Evolutionary conservation across 2,797 vertebrate genomes (phyloP), one percentile per base, ranked within the genome.

Genomic region (Calcarius lapponicus): DNA sequence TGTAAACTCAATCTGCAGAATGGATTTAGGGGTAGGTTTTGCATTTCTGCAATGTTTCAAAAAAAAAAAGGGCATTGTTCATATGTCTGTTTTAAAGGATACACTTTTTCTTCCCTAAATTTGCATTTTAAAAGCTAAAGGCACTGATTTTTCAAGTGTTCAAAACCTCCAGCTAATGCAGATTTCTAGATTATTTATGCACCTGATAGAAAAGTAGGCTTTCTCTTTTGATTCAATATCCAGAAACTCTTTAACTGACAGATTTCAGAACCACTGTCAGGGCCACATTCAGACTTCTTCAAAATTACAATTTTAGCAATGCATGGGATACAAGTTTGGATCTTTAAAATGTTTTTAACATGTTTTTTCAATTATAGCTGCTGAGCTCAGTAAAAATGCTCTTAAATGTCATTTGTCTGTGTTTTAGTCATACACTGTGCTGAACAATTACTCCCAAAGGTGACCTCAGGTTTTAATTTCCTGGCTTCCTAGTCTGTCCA

Each of bases 381-480:
- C 32, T 57, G 20, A 73, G 3, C 5, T 85, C 24, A 60, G 7
- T 80, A 29, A 26, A 57, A 91, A 72, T 24, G 1, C 4, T 21
- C 4, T 65, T 69, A 61, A 65, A 58, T 19, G 10, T 36, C 0
- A 22, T 84, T 56, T 74, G 0, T 73, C n/a, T 67, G 13, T 42
- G 22, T 45, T 84, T 85, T 74, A 10, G 6, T 7, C n/a, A 32
- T 32, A 64, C 8, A 31, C 6, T 67, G 6, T 36, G 8, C 19
- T 75, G 58, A 80, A n/a, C 16, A 8, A 36, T n/a, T 84, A 6
- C 9, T 54, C 21, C 21, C 0, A 0, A 57, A 64, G 4, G 1
- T 48, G 13, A 60, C 36, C 15, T 50, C 15, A 40, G 9, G 11
- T 89, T 74, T 78, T 47, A 34, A 42, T 64, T 86, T 71, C 48